Conservation (phyloP, 2,797 vertebrate species). For the Picus viridis region DNA sequence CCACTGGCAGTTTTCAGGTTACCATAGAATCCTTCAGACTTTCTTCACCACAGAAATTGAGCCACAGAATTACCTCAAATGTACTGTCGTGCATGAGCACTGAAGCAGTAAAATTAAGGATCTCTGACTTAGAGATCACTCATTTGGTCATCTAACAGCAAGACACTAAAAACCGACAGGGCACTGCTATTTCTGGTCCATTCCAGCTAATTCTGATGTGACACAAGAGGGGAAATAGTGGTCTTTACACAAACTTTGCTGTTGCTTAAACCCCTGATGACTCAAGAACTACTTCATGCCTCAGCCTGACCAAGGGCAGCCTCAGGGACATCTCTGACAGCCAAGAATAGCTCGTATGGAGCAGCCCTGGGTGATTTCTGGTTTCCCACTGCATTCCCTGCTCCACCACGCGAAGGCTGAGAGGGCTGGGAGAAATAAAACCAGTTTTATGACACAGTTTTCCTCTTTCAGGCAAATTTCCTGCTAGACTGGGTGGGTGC, state of each 20-base stretch:
- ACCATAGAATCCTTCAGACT: not conserved
- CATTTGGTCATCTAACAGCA: accelerated
- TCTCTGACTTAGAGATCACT: not conserved
- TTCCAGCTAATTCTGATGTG: not conserved
- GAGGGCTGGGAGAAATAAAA: not conserved
- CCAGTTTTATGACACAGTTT: not conserved
- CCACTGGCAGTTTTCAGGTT: not conserved
- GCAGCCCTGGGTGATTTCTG: not conserved
- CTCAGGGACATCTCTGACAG: not conserved
- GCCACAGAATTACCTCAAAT: not conserved
- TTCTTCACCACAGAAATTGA: not conserved
- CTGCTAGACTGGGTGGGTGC: not conserved
- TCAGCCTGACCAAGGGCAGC: slow-evolving; percentile 10
- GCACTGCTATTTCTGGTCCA: not conserved
- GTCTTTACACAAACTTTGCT: not conserved
- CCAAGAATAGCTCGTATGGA: slow-evolving; percentile 5
- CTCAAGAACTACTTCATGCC: not conserved
- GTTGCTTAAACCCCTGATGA: not conserved
- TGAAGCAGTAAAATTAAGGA: not conserved
- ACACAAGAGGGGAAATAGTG: not conserved
- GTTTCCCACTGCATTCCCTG: slow-evolving; percentile 29
- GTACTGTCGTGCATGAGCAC: accelerated
- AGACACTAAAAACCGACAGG: accelerated
- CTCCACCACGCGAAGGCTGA: not conserved
- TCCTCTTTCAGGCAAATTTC: slow-evolving; percentile 1